Evolutionary conservation across 2,113 vertebrate genomes (phyloP), one percentile per base, ranked within the genome.

Genomic region (Tiliqua scincoides): DNA sequence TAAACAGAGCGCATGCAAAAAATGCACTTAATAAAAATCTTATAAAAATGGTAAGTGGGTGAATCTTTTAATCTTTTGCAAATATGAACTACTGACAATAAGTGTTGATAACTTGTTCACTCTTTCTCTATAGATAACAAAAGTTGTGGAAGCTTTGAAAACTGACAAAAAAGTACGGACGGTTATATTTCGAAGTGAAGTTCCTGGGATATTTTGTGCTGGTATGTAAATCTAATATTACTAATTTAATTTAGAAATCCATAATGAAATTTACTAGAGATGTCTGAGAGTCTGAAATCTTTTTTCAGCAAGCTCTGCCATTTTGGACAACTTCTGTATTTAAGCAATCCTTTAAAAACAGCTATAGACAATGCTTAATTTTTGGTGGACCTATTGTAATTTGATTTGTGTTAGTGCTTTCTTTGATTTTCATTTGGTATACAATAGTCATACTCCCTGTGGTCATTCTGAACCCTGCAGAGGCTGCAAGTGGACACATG

Each of bases 131-230:
- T 94, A 99, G 99, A 98, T 99, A 94, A 96, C 96, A 89, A 98
- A 98, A 83, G 94, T 98, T 87, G 96, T 99, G 94, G 98, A 99
- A 92, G 95, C 96, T 84, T 96, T 99, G 89, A 99, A 98, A 96
- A 97, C 95, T 89, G 98, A 99, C 94, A 98, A 98, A 95, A 98
- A 97, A 96, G 98, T 99, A 52, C 97, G 98, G 91, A 98, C 98
- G 62, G 94, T 99, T 83, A 98, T 99, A 93, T 90, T 99, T 65
- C 98, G 98, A 94, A 99, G 99, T 93, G 94, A 99, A 96, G 99
- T 98, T 84, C 98, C 99, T 40, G 99, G 98, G 84, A 95, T 99
- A 93, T 99, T 99, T 96, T 99, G 98, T 97, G 98, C 98, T 97
- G 98, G 98, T 99, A 97, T 91, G 96, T 94, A 95, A 95, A 92